Evolutionary conservation across 2,797 vertebrate genomes (phyloP).

Genomic region (Corythornis leucogaster): DNA sequence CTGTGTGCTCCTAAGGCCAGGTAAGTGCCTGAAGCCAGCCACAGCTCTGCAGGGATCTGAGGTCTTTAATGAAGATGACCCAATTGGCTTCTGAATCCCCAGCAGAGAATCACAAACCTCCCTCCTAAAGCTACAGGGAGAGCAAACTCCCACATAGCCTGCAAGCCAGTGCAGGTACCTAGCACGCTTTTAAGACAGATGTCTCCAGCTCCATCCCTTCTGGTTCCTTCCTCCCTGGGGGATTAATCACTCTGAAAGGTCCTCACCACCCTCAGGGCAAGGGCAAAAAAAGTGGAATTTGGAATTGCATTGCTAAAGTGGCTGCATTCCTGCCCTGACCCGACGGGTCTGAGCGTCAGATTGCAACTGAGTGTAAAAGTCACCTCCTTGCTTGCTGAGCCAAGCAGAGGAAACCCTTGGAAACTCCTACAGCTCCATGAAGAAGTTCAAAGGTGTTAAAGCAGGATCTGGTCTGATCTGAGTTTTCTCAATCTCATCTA

Average conservation of each 20-base stretch:
- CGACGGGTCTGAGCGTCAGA: neutral
- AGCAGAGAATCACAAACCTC: neutral
- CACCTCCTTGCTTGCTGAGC: neutral
- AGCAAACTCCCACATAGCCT: neutral
- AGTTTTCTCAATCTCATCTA: neutral
- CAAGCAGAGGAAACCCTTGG: neutral
- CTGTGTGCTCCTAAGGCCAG: neutral
- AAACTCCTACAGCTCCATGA: neutral
- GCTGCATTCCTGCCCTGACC: conserved; percentile 38
- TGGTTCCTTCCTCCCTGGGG: neutral
- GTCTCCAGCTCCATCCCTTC: neutral
- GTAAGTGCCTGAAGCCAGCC: conserved; percentile 24
- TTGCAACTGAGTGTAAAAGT: conserved; percentile 7
- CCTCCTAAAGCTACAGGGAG: neutral
- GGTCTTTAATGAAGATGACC: neutral
- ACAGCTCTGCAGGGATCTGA: neutral
- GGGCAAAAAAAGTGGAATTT: conserved; percentile 15
- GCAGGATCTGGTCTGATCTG: neutral
- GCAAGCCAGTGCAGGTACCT: conserved; percentile 22
- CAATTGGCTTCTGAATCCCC: neutral
- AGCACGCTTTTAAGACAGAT: neutral
- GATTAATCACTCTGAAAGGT: conserved; percentile 36
- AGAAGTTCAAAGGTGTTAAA: neutral
- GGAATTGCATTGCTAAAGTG: neutral
- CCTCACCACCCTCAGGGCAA: neutral